A percentile compares a stretch with the other conserved stretches of the same genome.
Evolutionary conservation across 2,113 vertebrate genomes (phyloP).

Genomic region (Hoplias malabaricus): DNA sequence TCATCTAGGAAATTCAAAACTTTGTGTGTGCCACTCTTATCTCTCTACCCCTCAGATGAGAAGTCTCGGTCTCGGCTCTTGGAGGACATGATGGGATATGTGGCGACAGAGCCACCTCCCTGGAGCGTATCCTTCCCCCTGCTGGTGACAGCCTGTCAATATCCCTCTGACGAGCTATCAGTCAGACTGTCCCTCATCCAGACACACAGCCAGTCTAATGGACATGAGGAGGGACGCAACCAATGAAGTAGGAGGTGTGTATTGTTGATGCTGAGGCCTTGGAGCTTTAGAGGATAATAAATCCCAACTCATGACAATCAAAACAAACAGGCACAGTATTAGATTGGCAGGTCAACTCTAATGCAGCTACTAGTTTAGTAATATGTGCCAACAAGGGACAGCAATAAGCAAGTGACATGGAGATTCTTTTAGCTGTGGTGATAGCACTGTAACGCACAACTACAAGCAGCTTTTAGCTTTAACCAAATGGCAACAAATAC

Average conservation of each 20-base stretch:
- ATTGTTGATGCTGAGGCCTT: background rate
- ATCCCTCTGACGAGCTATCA: conserved; percentile 41
- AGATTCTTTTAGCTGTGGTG: too few relatives aligned
- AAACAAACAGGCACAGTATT: background rate
- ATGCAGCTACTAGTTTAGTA: background rate
- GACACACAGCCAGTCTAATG: conserved; percentile 12
- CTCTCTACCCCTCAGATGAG: background rate
- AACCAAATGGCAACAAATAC: too few relatives aligned
- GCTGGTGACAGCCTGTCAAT: conserved; percentile 41
- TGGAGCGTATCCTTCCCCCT: conserved; percentile 21
- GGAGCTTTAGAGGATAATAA: background rate
- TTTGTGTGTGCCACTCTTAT: background rate
- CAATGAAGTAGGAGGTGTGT: background rate
- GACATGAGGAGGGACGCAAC: background rate
- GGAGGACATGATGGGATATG: conserved; percentile 26
- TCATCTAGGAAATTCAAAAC: background rate
- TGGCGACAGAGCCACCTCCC: conserved; percentile 35
- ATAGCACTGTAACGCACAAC: too few relatives aligned
- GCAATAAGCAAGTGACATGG: background rate
- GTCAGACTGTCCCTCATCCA: conserved; percentile 30
- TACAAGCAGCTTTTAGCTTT: too few relatives aligned
- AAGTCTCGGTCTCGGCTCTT: background rate
- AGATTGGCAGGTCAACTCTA: background rate
- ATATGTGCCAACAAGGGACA: background rate
- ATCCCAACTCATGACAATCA: background rate